Percentiles rank a stretch among this genome's conserved stretches.
Evolutionary conservation across 2,797 vertebrate genomes (phyloP).

Genomic region (Syndactyla subalaris): DNA sequence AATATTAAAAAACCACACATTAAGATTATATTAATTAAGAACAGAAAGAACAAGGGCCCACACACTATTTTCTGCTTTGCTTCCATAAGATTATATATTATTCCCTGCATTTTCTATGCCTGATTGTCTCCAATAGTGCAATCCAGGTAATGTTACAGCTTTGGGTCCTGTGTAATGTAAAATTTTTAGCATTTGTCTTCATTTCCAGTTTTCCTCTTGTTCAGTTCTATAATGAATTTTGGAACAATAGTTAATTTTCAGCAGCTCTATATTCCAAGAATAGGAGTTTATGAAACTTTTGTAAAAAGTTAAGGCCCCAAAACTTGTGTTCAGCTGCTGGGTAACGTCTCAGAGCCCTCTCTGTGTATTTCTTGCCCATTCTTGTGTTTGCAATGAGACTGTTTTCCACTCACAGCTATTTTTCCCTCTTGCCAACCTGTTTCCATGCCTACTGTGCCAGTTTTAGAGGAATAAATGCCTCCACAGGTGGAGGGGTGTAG

Average conservation of each 20-base stretch:
- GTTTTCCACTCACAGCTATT: background rate
- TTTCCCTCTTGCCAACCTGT: background rate
- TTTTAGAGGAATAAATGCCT: background rate
- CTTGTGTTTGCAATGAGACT: background rate
- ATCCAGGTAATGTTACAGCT: background rate
- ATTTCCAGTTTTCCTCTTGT: background rate
- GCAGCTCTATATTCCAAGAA: background rate
- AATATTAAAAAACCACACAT: background rate
- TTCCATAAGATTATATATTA: background rate
- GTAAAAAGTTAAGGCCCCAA: background rate
- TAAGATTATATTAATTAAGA: constrained; percentile 2
- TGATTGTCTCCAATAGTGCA: background rate
- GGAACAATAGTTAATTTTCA: background rate
- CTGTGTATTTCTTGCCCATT: background rate
- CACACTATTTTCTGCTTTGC: background rate
- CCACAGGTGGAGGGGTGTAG: background rate
- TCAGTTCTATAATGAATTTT: background rate
- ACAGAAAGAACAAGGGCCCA: background rate
- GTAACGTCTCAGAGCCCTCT: background rate
- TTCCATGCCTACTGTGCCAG: background rate
- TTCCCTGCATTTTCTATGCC: background rate
- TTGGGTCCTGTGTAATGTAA: background rate
- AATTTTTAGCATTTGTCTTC: background rate
- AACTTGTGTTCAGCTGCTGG: background rate
- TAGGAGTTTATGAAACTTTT: background rate